Conservation (phyloP, 2,797 vertebrate genomes). For the Hyperoplus lanceolatus region DNA sequence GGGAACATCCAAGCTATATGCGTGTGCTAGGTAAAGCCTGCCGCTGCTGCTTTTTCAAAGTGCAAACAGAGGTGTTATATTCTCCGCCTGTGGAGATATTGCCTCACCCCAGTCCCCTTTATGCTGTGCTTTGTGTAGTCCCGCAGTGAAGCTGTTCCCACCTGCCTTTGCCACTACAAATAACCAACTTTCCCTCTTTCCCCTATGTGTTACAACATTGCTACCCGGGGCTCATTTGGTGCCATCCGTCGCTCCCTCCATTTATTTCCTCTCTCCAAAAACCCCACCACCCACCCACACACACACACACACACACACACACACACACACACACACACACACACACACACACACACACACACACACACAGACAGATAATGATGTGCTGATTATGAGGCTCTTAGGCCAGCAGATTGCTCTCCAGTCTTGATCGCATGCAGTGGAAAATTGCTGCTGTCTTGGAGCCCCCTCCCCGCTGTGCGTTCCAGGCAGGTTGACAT, state of each 20-base stretch:
- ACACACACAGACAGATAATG: slow-evolving; percentile 79
- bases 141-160: slow-evolving; percentile 39
- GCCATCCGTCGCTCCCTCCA: slow-evolving; percentile 56
- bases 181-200: slow-evolving; percentile 25
- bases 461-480: slow-evolving; percentile 74
- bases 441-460: slow-evolving; percentile 83
- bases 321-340: slow-evolving; percentile 63
- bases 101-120: slow-evolving; percentile 38
- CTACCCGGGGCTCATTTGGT: slow-evolving; percentile 65
- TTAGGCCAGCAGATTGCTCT: slow-evolving; percentile 83
- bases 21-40: slow-evolving; percentile 35
- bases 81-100: slow-evolving; percentile 36
- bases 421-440: slow-evolving; percentile 82
- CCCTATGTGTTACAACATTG: slow-evolving; percentile 36
- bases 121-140: slow-evolving; percentile 28
- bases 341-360: slow-evolving; percentile 60
- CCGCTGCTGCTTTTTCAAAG: slow-evolving; percentile 40
- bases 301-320: slow-evolving; percentile 62
- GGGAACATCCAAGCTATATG: slow-evolving; percentile 46
- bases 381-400: slow-evolving; percentile 86
- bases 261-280: slow-evolving; percentile 55
- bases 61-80: slow-evolving; percentile 51
- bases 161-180: slow-evolving; percentile 43
- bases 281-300: slow-evolving; percentile 37
- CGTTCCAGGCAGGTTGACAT: slow-evolving; percentile 83